Conservation (phyloP, 2,888 invertebrate species). For the Campoplex nolae region DNA sequence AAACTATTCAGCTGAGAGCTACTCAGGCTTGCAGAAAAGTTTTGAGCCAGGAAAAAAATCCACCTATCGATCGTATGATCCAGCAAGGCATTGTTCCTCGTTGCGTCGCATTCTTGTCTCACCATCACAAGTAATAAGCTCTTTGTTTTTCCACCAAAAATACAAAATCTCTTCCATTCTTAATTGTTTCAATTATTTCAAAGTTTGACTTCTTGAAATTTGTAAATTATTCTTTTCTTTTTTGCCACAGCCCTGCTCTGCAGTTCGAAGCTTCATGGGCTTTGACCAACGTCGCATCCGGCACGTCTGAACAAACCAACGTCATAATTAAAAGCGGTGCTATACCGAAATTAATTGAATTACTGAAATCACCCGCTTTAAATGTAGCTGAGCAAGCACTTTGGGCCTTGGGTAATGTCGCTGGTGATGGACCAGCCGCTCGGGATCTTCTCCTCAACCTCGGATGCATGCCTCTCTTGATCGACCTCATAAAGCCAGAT, state of each 20-base stretch:
- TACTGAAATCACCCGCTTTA: slow-evolving; percentile 89
- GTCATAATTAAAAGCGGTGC: slow-evolving; percentile 95
- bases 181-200: too few species aligned
- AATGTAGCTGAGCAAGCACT: slow-evolving; percentile 96
- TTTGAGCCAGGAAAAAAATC: slow-evolving; percentile 94
- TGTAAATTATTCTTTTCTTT: not conserved
- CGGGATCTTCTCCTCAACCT: slow-evolving; percentile 92
- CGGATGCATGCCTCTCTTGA: slow-evolving; percentile 90
- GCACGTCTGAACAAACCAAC: slow-evolving; percentile 95
- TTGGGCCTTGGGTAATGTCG: slow-evolving; percentile 99
- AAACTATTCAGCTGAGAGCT: slow-evolving; percentile 88
- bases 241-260: slow-evolving; percentile 87
- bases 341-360: slow-evolving; percentile 91
- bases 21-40: slow-evolving; percentile 94
- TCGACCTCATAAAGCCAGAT: slow-evolving; percentile 88
- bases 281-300: slow-evolving; percentile 98
- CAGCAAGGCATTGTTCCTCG: slow-evolving; percentile 93
- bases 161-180: not conserved
- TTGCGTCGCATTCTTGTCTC: slow-evolving; percentile 91
- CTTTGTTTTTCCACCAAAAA: not conserved
- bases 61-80: slow-evolving; percentile 95
- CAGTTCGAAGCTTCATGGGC: slow-evolving; percentile 99
- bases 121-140: slow-evolving; percentile 89
- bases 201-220: not conserved
- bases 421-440: slow-evolving; percentile 93